Evolutionary conservation across 1,140 invertebrate genomes (phyloP), one percentile per base, ranked within the genome.

Genomic region (Drosophila pseudoobscura): DNA sequence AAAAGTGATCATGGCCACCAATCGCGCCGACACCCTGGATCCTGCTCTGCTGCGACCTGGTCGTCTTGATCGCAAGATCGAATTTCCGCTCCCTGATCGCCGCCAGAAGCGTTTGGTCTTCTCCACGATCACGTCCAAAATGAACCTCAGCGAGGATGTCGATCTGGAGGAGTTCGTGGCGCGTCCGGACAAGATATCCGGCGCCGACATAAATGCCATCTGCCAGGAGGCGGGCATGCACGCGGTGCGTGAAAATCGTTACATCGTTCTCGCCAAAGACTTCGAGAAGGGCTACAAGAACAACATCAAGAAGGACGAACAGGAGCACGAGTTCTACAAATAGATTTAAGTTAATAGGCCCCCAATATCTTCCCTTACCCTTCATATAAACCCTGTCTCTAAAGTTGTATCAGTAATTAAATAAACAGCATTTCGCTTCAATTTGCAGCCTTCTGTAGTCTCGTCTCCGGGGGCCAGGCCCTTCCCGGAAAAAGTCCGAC

Each of bases 1-100:
- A 15, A 99, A 99, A 94, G 98, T 99, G 13, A 99, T 99, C 46
- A 99, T 99, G 99, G 99, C 99, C 2, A 99, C 99, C 1, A 99
- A 99, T 71, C 78, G 91, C 35, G 98, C 98, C 24, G 99, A 99
- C 90, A 99, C 99, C 2, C 92, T 99, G 49, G 99, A 99, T 94
- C 99, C 99, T 45, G 99, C 99, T 8, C 93, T 99, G 0, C 93
- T 99, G 3, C 94, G 99, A 90, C 99, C 99, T 20, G 99, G 99
- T 51, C 95, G 99, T 91, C 94, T 99, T 50, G 99, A 99, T 93
- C 94, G 99, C 73, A 99, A 99, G 93, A 99, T 99, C 72, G 99
- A 99, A 92, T 99, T 99, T 91, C 99, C 99, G 5, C 92, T 99
- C 22, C 99, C 99, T 0, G 99, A 99, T 93, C 94, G 99, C 29